Conservation (phyloP, 2,888 invertebrate genomes). For the Tiphia femorata region DNA sequence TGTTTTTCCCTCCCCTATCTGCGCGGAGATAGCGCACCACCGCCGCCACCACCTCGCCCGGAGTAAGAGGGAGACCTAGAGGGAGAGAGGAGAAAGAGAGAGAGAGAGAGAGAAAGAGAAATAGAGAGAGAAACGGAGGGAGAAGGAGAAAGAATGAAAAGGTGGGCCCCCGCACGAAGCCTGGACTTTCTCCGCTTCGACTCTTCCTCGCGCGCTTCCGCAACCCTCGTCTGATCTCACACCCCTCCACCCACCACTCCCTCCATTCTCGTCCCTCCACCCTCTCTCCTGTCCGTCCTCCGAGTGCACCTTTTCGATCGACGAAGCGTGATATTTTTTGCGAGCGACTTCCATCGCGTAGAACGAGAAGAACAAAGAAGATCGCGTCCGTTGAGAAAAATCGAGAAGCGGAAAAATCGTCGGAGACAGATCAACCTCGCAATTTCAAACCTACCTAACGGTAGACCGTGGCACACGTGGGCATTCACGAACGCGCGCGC, state of each 20-base stretch:
- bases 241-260: too few species aligned
- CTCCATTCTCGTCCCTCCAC: not conserved
- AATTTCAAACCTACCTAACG: too few species aligned
- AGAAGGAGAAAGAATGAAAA: not conserved
- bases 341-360: too few species aligned
- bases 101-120: constrained; percentile 2
- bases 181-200: constrained; percentile 24
- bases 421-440: too few species aligned
- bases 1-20: constrained; percentile 67
- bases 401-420: too few species aligned
- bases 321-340: too few species aligned
- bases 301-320: not conserved
- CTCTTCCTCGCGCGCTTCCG: constrained; percentile 11
- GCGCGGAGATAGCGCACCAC: constrained; percentile 62
- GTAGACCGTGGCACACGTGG: too few species aligned
- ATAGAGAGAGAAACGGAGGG: not conserved
- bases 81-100: constrained; percentile 1
- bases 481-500: too few species aligned
- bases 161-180: not conserved
- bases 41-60: constrained; percentile 19
- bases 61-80: constrained; percentile 3
- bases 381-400: too few species aligned
- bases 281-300: not conserved
- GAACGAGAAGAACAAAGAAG: too few species aligned
- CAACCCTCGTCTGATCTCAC: not conserved